phyloP scores from a whole-genome alignment of 30 jellyfish, hydroid and myxozoan species.

The Cassiopea xamachana region DNA sequence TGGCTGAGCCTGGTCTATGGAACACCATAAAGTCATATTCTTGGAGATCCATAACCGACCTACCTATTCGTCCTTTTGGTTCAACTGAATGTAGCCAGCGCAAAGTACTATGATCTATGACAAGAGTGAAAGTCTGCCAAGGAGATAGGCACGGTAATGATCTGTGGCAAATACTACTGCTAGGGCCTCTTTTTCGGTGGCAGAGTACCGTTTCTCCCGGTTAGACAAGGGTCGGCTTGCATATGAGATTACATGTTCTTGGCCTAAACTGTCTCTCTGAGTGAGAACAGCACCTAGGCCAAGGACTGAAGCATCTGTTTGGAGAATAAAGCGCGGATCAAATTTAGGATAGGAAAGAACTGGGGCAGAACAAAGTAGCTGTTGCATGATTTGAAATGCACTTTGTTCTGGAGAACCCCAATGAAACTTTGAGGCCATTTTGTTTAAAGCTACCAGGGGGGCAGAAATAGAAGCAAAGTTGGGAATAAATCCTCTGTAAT shows the following conservation, averaged over 20 bases:
- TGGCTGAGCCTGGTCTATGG: slow-evolving; percentile 56
- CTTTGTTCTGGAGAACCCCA: slow-evolving; percentile 36
- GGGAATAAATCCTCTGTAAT: slow-evolving; percentile 51
- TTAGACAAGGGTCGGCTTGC: slow-evolving; percentile 56
- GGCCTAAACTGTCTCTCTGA: slow-evolving; percentile 8
- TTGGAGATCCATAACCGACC: slow-evolving; percentile 78
- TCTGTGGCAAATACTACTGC: slow-evolving; percentile 54
- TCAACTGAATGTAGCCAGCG: slow-evolving; percentile 77
- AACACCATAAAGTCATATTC: slow-evolving; percentile 30
- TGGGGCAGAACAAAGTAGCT: slow-evolving; percentile 35
- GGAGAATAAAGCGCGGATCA: slow-evolving; percentile 33
- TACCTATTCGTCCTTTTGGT: slow-evolving; percentile 64
- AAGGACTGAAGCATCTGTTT: slow-evolving; percentile 58
- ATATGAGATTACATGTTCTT: slow-evolving; percentile 54
- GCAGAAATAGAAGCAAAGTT: slow-evolving; percentile 61
- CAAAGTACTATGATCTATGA: slow-evolving; percentile 65
- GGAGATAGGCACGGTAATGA: slow-evolving; percentile 43
- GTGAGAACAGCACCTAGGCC: slow-evolving; percentile 77
- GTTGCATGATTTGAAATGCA: slow-evolving; percentile 24
- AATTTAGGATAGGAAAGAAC: slow-evolving; percentile 55
- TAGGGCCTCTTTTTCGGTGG: slow-evolving; percentile 72
- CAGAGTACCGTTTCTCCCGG: slow-evolving; percentile 30
- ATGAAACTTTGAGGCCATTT: slow-evolving; percentile 19
- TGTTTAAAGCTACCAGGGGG: slow-evolving; percentile 32
- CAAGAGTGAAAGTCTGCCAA: slow-evolving; percentile 50